Conservation (phyloP, 2,888 invertebrate species). For the Yponomeuta cagnagella region DNA sequence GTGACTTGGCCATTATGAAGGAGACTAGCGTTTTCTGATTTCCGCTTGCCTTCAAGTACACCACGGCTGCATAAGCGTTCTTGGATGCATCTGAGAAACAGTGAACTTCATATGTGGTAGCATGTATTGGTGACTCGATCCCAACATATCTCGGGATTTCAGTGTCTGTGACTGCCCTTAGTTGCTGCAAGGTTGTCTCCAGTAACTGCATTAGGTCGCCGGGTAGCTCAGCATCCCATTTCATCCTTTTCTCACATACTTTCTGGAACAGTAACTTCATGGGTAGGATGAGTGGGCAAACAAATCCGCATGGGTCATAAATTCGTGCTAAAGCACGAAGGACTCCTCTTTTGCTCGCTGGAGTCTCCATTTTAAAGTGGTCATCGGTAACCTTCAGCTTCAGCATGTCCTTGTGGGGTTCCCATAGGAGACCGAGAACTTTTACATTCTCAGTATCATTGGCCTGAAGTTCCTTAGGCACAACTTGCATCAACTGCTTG, state of each 20-base stretch:
- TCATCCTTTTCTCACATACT: not conserved
- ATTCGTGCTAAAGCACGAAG: conserved; percentile 14
- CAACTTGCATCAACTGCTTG: not conserved
- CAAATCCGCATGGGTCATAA: conserved; percentile 20
- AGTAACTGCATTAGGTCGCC: not conserved
- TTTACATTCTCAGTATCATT: not conserved
- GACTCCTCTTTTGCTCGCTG: conserved; percentile 2
- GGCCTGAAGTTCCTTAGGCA: conserved; percentile 2
- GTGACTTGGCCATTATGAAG: too few relatives aligned
- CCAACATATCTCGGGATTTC: not conserved
- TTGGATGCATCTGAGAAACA: conserved; percentile 18
- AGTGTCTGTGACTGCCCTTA: not conserved
- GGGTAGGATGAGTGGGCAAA: conserved; percentile 10
- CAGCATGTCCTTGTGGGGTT: conserved; percentile 15
- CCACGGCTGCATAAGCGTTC: conserved; percentile 12
- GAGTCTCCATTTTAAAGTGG: conserved; percentile 8
- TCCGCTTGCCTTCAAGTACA: conserved; percentile 1
- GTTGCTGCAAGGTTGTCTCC: not conserved
- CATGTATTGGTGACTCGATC: too few relatives aligned
- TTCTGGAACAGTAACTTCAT: conserved; percentile 19
- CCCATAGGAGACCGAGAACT: conserved; percentile 15
- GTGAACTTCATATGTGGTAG: conserved; percentile 11
- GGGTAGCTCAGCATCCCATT: conserved; percentile 17
- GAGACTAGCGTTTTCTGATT: too few relatives aligned
- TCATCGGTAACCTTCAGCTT: not conserved